Conservation (phyloP, 2,797 vertebrate genomes). For the Gouania willdenowi region DNA sequence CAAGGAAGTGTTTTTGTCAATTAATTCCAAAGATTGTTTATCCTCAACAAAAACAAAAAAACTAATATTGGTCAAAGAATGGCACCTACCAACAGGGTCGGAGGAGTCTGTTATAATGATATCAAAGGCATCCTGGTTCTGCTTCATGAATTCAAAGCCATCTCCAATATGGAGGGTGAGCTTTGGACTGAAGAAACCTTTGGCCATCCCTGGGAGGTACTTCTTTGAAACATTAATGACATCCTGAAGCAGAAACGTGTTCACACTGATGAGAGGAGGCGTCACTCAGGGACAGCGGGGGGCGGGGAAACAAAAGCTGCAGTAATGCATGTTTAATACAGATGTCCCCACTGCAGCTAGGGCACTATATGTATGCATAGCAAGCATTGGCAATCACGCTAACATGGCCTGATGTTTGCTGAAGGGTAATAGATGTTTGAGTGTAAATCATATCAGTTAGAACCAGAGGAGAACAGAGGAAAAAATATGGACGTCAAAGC, state of each 20-base stretch:
- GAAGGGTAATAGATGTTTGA: too few species aligned
- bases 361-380: too few species aligned
- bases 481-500: too few species aligned
- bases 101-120: slow-evolving; percentile 97
- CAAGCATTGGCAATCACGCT: too few species aligned
- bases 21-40: too few species aligned
- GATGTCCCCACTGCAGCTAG: too few species aligned
- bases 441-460: too few species aligned
- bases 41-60: neutral
- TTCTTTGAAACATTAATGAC: slow-evolving; percentile 96
- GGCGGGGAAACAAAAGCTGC: too few species aligned
- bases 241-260: slow-evolving; percentile 73
- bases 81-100: slow-evolving; percentile 90
- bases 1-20: too few species aligned
- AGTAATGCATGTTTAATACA: too few species aligned
- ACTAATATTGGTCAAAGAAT: neutral
- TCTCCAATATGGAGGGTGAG: slow-evolving; percentile 91
- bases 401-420: too few species aligned
- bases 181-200: slow-evolving; percentile 93
- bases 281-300: neutral
- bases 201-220: slow-evolving; percentile 92
- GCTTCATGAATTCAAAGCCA: slow-evolving; percentile 98
- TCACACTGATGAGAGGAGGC: neutral
- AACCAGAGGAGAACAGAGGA: too few species aligned
- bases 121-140: slow-evolving; percentile 96